Evolutionary conservation across 2,797 vertebrate genomes (phyloP).

Genomic region (Cynopterus sphinx): DNA sequence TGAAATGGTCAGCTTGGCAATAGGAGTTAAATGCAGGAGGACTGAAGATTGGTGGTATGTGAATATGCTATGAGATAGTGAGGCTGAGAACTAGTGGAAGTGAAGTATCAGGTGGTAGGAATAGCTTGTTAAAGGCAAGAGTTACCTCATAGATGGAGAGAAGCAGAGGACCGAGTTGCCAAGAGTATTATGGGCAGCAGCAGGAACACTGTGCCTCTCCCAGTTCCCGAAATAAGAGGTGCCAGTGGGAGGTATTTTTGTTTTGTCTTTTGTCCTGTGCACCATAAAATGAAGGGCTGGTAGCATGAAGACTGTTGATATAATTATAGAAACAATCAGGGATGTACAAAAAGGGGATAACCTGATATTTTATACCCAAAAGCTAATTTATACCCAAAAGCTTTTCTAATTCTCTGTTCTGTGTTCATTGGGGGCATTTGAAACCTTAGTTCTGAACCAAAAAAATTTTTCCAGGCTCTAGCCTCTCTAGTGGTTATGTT

Average conservation of each 20-base stretch:
- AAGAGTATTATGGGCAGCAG: background rate
- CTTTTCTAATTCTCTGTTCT: background rate
- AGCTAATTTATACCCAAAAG: background rate
- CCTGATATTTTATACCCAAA: background rate
- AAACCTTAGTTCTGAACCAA: background rate
- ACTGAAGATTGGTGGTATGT: background rate
- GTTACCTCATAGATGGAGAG: background rate
- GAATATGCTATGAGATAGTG: background rate
- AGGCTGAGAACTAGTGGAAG: background rate
- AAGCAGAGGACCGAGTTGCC: background rate
- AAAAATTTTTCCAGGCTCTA: background rate
- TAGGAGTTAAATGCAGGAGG: background rate
- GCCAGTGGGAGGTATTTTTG: background rate
- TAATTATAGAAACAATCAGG: background rate
- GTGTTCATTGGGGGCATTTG: background rate
- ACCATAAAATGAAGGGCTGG: background rate
- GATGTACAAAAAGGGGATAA: background rate
- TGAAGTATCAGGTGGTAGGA: background rate
- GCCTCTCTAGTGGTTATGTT: background rate
- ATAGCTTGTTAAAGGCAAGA: background rate
- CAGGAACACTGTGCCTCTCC: background rate
- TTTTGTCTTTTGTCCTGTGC: background rate
- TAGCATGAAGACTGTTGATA: background rate
- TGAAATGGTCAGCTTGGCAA: background rate
- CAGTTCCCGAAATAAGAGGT: background rate